Base-by-base conservation (phyloP, 1,140 invertebrate species). In the Drosophila yakuba region DNA sequence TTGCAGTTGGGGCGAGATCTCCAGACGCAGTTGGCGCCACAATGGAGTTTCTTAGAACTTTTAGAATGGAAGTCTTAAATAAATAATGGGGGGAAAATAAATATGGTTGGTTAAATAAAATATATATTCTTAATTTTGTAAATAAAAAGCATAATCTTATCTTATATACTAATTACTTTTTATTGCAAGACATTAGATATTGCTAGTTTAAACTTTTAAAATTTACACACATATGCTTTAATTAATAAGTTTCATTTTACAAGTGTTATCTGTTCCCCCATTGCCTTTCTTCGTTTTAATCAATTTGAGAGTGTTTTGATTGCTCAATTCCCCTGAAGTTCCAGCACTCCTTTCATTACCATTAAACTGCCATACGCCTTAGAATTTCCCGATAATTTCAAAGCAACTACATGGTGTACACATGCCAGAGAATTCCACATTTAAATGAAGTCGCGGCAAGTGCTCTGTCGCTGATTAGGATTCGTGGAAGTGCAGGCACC, bases 401-500 rank as follows among this genome's bases (percentile, higher is more conserved):
- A 32, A 10, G 45, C 32, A 47, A 48, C 15, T 52, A 63, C 32
- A 43, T 56, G 69, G 4, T 47, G 56, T 62, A 28, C 52, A 50
- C 38, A 61, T 48, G 64, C 12, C 39, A 23, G 11, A 56, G 69
- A 56, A 66, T 56, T 74, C 56, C 64, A 25, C 45, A 71, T 71
- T 71, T 71, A 71, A 71, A 71, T 71, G 39, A 82, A 43, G 66
- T 79, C 78, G 66, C 75, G 67, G 68, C 68, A 71, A 83, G 82
- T 75, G 75, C 58, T 60, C 28, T 17, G 55, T n/a, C 45, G 32
- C 51, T 83, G 83, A 89, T 88, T 75, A 89, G 54, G 84, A 43
- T 89, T 88, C 84, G 72, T 89, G 60, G 83, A 88, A 89, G 60
- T 71, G 73, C 54, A 54, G 79, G 73, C 74, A 58, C 84, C 85